Evolutionary conservation across 92 coral and sea anemone species (phyloP), one percentile per base, ranked within the genome.

Genomic region (Porites divaricata): DNA sequence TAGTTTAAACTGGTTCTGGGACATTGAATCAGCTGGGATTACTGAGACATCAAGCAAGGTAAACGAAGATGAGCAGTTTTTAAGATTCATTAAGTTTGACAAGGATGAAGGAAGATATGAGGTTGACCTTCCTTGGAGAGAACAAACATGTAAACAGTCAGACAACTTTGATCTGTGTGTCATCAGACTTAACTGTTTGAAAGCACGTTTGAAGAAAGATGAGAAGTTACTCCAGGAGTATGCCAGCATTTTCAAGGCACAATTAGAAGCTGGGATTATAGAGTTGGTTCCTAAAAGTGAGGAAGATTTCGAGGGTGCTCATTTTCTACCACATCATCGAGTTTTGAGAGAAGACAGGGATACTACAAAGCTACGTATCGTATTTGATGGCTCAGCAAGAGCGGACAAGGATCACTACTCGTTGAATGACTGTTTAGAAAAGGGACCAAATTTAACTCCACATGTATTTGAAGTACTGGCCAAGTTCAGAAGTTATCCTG

Each of bases 401-500:
- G 45, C 6, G 45, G 45, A 35, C 45, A 35, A 35, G 45, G 4
- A 35, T 66, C 4, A 3, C 45, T 35, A 35, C 45, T 35, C 45
- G 45, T 35, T 35, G 45, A 35, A 35, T 35, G 6, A 35, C 85
- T 1, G 68, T 76, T 6, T 53, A 9, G 61, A 69, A 24, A 64
- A 57, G 19, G 89, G 89, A 4, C 85, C 89, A 52, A 26, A 25
- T 10, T 54, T 85, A 76, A 65, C 75, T 6, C 88, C 83, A 9
- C 83, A 63, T 35, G 45, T 35, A 35, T 35, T 35, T 35, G 45
- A 35, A 35, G 45, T 35, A 35, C 45, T 35, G 45, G 17, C 66
- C 23, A 61, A 61, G 24, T 86, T 86, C 63, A 24, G 89, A 54
- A 22, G 70, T 49, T 71, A 78, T 78, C 26, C 53, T 1, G 71